These are phyloP conservation scores for Rhinopomastus cyanomelas DNA, from an alignment of 2,113 vertebrate genomes.

Conservation along the genomic window DNA sequence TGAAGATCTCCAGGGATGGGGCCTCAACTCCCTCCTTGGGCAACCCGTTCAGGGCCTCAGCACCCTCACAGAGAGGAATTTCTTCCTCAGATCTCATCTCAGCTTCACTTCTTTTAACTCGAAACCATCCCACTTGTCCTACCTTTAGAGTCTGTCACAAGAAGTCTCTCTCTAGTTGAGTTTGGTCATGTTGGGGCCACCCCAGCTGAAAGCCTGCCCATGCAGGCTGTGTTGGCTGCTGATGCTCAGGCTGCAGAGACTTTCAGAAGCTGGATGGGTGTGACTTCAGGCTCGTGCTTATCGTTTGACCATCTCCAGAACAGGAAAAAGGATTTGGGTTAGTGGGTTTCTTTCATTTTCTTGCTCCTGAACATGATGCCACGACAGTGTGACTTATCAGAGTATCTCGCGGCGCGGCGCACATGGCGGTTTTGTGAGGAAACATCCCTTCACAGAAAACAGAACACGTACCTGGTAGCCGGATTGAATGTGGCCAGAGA, in stretches of 20 bases:
- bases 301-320: conserved; percentile 8
- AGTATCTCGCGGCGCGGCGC: neutral
- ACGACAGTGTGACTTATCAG: neutral
- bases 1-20: too few species aligned
- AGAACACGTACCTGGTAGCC: conserved; percentile 20
- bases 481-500: conserved; percentile 4
- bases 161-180: neutral
- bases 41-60: too few species aligned
- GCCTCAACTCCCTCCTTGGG: too few species aligned
- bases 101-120: too few species aligned
- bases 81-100: too few species aligned
- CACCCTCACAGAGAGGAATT: too few species aligned
- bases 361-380: neutral
- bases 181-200: neutral
- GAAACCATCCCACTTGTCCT: too few species aligned
- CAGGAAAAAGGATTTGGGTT: neutral
- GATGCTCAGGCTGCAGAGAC: neutral
- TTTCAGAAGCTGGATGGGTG: neutral
- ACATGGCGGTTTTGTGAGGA: conserved; percentile 24
- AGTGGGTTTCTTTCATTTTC: neutral
- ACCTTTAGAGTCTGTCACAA: too few species aligned
- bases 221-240: neutral
- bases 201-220: neutral
- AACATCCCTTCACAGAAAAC: conserved; percentile 44
- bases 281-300: neutral